Conservation (phyloP, 2,888 invertebrate species). For the Agonopterix arenella region DNA sequence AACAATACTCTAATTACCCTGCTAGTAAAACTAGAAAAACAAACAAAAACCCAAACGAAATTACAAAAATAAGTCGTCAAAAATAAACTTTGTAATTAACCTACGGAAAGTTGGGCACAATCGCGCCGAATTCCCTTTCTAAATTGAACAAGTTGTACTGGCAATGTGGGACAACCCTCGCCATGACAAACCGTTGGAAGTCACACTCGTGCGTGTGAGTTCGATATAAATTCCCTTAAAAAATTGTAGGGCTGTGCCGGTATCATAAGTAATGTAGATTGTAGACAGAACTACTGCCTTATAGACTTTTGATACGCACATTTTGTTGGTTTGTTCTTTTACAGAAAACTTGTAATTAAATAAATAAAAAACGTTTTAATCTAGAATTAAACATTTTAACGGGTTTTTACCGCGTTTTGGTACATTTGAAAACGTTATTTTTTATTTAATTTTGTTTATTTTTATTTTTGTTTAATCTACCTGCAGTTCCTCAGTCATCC, state of each 20-base stretch:
- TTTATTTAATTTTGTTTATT: no score
- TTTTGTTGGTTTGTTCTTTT: no score
- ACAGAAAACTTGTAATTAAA: no score
- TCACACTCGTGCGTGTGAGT: constrained; percentile 63
- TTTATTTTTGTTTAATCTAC: no score
- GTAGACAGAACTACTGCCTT: no score
- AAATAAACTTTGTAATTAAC: constrained; percentile 26
- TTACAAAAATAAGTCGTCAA: constrained; percentile 5
- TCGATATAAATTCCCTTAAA: constrained; percentile 49
- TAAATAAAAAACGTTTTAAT: no score
- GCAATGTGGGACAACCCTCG: constrained; percentile 24
- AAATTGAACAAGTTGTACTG: constrained; percentile 34
- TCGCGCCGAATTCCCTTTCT: constrained; percentile 20
- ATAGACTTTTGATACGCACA: no score
- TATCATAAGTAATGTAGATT: constrained; percentile 25
- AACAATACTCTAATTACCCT: no score
- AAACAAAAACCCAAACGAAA: not conserved
- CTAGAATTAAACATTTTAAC: no score
- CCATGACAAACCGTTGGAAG: constrained; percentile 50
- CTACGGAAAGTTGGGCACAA: constrained; percentile 19
- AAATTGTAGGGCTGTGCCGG: constrained; percentile 28
- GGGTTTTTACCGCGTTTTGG: no score
- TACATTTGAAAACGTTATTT: no score
- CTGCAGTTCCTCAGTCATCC: no score
- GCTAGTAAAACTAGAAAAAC: not conserved